Evolutionary conservation across 2,888 invertebrate genomes (phyloP).

Genomic region (Augiades crinisus): DNA sequence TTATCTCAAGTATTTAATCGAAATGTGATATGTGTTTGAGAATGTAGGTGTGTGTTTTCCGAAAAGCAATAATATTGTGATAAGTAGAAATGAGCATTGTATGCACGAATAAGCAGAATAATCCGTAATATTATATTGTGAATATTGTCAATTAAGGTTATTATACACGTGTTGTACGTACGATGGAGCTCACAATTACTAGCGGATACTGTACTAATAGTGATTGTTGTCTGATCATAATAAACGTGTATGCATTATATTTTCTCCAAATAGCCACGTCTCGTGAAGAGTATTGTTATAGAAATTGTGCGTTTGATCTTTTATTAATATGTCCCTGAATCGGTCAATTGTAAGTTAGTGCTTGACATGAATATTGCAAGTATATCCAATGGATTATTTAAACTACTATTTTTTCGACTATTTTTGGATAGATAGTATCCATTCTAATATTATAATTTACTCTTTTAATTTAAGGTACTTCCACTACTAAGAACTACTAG

Average conservation of each 20-base stretch:
- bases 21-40: conserved; percentile 75
- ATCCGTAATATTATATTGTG: conserved; percentile 52
- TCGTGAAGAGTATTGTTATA: too few relatives aligned
- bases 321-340: conserved; percentile 6
- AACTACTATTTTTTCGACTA: too few relatives aligned
- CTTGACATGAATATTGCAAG: too few relatives aligned
- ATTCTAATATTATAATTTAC: too few relatives aligned
- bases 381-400: too few relatives aligned
- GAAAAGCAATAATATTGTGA: conserved; percentile 79
- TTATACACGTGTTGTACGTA: conserved; percentile 35
- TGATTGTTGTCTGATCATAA: not conserved
- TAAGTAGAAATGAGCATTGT: conserved; percentile 61
- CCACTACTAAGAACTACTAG: too few relatives aligned
- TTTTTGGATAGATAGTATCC: too few relatives aligned
- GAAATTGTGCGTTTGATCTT: conserved; percentile 36
- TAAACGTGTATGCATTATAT: conserved; percentile 21
- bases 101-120: conserved; percentile 51
- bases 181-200: conserved; percentile 41
- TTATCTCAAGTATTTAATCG: conserved; percentile 61
- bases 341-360: conserved; percentile 16
- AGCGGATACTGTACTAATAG: not conserved
- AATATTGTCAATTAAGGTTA: conserved; percentile 71
- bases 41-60: conserved; percentile 66
- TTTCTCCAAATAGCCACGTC: conserved; percentile 21
- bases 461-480: too few relatives aligned